phyloP scores from a whole-genome alignment of 1,140 invertebrate species.

The Pogonomyrmex barbatus region DNA sequence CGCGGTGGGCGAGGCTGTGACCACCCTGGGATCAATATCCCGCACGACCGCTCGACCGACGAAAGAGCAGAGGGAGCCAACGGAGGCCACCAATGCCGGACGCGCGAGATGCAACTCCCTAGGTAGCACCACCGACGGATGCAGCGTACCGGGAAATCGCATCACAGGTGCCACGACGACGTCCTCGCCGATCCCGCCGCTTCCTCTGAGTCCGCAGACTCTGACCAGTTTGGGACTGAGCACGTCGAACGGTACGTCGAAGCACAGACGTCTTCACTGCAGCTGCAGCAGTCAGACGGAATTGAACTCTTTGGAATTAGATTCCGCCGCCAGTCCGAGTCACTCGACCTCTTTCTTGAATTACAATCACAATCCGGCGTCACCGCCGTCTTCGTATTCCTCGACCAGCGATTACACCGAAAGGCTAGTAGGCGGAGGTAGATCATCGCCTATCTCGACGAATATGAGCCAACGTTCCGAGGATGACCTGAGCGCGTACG shows the following conservation, averaged over 20 bases:
- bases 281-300: slow-evolving; percentile 91
- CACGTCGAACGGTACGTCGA: slow-evolving; percentile 74
- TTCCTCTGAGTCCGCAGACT: slow-evolving; percentile 88
- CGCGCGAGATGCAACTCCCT: slow-evolving; percentile 84
- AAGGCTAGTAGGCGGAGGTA: slow-evolving; percentile 81
- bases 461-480: slow-evolving; percentile 87
- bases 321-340: slow-evolving; percentile 77
- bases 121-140: slow-evolving; percentile 75
- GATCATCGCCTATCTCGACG: slow-evolving; percentile 88
- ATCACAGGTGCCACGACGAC: slow-evolving; percentile 71
- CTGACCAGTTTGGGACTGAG: slow-evolving; percentile 88
- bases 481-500: slow-evolving; percentile 90
- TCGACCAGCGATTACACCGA: slow-evolving; percentile 70
- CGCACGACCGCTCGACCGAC: slow-evolving; percentile 31
- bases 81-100: slow-evolving; percentile 66
- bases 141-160: slow-evolving; percentile 66
- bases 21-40: slow-evolving; percentile 75
- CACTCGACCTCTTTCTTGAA: slow-evolving; percentile 78
- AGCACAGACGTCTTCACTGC: slow-evolving; percentile 86
- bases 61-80: slow-evolving; percentile 66
- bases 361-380: slow-evolving; percentile 70
- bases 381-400: slow-evolving; percentile 71
- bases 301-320: slow-evolving; percentile 84
- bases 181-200: slow-evolving; percentile 84
- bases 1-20: slow-evolving; percentile 89